phyloP scores from a whole-genome alignment of 1,140 invertebrate genomes.

The Rhynchophorus ferrugineus region DNA sequence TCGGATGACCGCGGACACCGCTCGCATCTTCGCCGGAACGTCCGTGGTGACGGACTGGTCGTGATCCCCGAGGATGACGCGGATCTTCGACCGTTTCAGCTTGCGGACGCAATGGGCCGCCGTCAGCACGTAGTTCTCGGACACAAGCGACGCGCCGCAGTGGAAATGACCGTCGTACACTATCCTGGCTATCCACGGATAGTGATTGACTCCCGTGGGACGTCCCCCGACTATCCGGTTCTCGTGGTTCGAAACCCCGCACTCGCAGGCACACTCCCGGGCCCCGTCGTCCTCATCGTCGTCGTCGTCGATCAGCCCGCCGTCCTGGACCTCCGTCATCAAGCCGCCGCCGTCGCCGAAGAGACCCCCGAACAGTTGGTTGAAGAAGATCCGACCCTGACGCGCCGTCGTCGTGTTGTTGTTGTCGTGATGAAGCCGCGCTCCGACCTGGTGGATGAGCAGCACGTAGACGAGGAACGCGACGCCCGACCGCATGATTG shows the following conservation, averaged over 20 bases:
- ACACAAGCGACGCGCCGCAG: conserved; percentile 79
- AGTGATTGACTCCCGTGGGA: conserved; percentile 69
- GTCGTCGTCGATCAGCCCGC: not conserved
- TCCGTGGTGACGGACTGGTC: conserved; percentile 72
- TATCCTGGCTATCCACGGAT: conserved; percentile 79
- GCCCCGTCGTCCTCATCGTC: not conserved
- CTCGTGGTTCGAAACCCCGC: conserved; percentile 63
- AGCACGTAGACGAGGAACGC: not conserved
- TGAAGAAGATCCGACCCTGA: not conserved
- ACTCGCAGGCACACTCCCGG: conserved; percentile 41
- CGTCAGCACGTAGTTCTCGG: conserved; percentile 59
- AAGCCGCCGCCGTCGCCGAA: not conserved
- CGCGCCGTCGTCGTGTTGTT: not conserved
- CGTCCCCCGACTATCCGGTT: conserved; percentile 65
- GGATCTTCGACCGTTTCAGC: conserved; percentile 69
- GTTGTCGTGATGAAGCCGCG: no score
- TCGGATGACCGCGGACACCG: conserved; percentile 66
- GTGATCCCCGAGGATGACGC: conserved; percentile 71
- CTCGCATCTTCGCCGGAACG: conserved; percentile 66
- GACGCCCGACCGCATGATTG: not conserved
- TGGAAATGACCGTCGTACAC: conserved; percentile 83
- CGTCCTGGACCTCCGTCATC: not conserved
- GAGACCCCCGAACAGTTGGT: not conserved
- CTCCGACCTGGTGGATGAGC: no score
- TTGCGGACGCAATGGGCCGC: conserved; percentile 60